Percentiles rank a stretch among this genome's conserved stretches.
Conservation (phyloP, 2,888 invertebrate genomes). For the Mylabris sibirica region DNA sequence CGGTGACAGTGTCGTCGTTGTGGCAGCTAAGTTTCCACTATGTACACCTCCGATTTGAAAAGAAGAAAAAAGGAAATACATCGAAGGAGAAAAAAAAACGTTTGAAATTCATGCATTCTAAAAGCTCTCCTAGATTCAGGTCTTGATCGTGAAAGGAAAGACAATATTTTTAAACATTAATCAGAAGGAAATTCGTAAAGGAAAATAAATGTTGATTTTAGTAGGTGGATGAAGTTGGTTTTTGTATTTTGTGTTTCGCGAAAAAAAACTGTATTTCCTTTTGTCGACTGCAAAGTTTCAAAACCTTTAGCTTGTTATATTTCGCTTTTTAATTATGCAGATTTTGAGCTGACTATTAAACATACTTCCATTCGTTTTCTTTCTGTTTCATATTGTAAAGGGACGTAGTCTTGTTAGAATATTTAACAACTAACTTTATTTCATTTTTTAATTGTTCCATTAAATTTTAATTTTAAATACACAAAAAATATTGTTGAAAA, state of each 20-base stretch:
- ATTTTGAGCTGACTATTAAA: background rate
- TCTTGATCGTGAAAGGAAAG: too few species aligned
- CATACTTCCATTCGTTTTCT: background rate
- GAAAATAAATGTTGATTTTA: too few species aligned
- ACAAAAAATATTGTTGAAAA: background rate
- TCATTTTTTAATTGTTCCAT: background rate
- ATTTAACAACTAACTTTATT: background rate
- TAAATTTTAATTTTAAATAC: background rate
- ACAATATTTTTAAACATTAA: too few species aligned
- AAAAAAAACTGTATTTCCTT: background rate
- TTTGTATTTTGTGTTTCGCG: background rate
- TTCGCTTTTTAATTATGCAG: background rate
- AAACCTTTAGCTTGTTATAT: background rate
- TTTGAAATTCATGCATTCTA: background rate
- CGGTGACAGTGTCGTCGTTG: slow-evolving; percentile 24
- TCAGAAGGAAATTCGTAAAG: too few species aligned
- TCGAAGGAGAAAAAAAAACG: background rate
- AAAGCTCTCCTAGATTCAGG: too few species aligned
- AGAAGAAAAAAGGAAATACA: background rate
- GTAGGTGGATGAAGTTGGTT: too few species aligned
- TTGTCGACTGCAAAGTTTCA: background rate
- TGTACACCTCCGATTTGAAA: background rate
- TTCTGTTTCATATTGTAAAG: background rate
- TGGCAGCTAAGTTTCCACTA: too few species aligned
- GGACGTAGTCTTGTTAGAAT: background rate